Percentiles rank a stretch among this genome's conserved stretches.
Conservation (phyloP, 64 coral and sea anemone species). For the Catalaphyllia jardinei region DNA sequence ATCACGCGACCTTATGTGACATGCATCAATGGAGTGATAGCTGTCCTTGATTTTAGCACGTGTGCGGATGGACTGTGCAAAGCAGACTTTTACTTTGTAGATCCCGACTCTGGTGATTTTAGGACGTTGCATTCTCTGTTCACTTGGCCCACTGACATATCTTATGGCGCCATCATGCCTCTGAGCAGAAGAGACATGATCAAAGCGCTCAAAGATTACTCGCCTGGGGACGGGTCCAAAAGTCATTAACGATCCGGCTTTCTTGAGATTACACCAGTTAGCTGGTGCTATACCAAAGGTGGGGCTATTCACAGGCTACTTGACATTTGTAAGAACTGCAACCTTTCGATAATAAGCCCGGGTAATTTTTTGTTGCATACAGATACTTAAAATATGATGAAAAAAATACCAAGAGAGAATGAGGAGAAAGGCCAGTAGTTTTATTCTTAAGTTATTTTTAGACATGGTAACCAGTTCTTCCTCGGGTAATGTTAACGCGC, state of each 20-base stretch:
- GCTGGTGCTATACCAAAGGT: no score
- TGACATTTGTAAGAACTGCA: no score
- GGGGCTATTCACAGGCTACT: no score
- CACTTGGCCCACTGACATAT: slow-evolving; percentile 31
- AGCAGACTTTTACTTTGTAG: slow-evolving; percentile 37
- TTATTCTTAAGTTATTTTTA: no score
- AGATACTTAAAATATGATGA: no score
- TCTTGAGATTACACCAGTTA: background rate
- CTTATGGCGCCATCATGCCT: slow-evolving; percentile 33
- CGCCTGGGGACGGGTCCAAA: background rate
- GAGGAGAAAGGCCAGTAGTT: no score
- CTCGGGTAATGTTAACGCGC: no score
- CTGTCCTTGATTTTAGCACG: slow-evolving; percentile 35
- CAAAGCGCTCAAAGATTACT: slow-evolving; percentile 33
- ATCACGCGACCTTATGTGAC: slow-evolving; percentile 39
- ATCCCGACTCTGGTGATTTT: slow-evolving; percentile 27
- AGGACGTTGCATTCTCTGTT: slow-evolving; percentile 11
- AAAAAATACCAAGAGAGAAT: no score
- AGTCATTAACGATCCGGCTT: background rate
- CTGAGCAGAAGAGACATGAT: slow-evolving; percentile 31
- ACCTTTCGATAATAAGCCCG: no score
- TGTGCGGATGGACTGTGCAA: slow-evolving; percentile 37
- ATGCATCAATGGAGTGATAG: slow-evolving; percentile 27
- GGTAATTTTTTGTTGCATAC: no score
- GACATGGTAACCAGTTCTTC: no score